Evolutionary conservation across 2,888 invertebrate species (phyloP).

Genomic region (Chaetoderma sp.): DNA sequence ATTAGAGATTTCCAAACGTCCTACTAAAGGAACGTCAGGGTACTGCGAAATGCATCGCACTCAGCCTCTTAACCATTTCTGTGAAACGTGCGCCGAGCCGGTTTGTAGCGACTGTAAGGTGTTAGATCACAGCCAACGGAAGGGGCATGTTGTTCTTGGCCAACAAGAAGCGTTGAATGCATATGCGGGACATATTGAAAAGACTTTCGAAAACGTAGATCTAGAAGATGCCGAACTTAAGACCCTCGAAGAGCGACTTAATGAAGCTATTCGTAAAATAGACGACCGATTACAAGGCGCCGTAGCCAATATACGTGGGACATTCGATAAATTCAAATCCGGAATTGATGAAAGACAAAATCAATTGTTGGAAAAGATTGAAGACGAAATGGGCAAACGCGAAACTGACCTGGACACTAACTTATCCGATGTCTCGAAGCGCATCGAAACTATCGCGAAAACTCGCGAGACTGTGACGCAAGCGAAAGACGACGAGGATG

Average conservation of each 20-base stretch:
- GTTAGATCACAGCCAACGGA: conserved; percentile 57
- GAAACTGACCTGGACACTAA: conserved; percentile 49
- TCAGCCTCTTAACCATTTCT: conserved; percentile 63
- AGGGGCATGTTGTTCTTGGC: conserved; percentile 56
- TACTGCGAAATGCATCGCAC: conserved; percentile 59
- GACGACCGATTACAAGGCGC: conserved; percentile 54
- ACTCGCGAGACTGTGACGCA: conserved; percentile 1
- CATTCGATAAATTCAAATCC: conserved; percentile 54
- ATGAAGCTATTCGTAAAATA: conserved; percentile 50
- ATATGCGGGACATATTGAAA: conserved; percentile 55
- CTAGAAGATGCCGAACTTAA: conserved; percentile 42
- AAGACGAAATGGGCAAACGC: conserved; percentile 55
- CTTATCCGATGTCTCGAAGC: conserved; percentile 44
- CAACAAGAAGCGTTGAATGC: conserved; percentile 57
- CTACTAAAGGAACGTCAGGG: conserved; percentile 50
- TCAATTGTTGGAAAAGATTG: conserved; percentile 52
- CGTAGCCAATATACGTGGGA: conserved; percentile 50
- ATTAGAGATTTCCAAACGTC: conserved; percentile 52
- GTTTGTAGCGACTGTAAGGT: conserved; percentile 63
- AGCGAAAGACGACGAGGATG: conserved; percentile 53
- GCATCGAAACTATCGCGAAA: conserved; percentile 45
- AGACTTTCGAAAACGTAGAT: conserved; percentile 48
- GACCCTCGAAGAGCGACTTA: conserved; percentile 49
- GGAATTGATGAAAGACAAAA: conserved; percentile 55
- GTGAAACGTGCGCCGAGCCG: conserved; percentile 59